These are phyloP conservation scores for Oreochromis niloticus DNA, from an alignment of 2,113 vertebrate genomes.

Conservation along the genomic window DNA sequence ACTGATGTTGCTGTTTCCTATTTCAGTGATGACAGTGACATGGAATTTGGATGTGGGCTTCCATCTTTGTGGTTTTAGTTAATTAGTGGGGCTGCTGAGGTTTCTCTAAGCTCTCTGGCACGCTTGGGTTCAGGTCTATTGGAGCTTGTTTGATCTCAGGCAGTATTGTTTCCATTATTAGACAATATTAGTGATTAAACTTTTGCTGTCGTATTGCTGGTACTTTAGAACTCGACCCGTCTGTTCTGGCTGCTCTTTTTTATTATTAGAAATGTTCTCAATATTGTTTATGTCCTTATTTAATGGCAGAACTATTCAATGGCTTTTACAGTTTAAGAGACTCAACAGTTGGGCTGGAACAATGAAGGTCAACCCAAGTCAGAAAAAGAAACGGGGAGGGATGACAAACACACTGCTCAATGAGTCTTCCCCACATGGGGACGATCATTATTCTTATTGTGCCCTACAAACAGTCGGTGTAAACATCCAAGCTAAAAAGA, in stretches of 20 bases:
- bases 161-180: background rate
- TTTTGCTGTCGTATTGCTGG: background rate
- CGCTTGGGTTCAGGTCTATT: background rate
- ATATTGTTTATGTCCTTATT: conserved; percentile 1
- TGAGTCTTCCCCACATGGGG: conserved; percentile 2
- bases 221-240: background rate
- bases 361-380: background rate
- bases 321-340: background rate
- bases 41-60: background rate
- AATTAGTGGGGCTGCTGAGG: background rate
- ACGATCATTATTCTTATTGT: background rate
- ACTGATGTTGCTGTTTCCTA: conserved; percentile 21
- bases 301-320: background rate
- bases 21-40: conserved; percentile 11
- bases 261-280: background rate
- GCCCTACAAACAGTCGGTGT: background rate
- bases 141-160: background rate
- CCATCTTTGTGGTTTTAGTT: background rate
- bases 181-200: conserved; percentile 1
- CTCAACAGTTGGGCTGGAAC: background rate
- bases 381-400: background rate
- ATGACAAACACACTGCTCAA: conserved; percentile 9
- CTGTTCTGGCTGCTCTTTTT: background rate
- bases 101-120: background rate
- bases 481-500: conserved; percentile 3